Evolutionary conservation across 2,888 invertebrate genomes (phyloP).

Genomic region (Geotrupes spiniger): DNA sequence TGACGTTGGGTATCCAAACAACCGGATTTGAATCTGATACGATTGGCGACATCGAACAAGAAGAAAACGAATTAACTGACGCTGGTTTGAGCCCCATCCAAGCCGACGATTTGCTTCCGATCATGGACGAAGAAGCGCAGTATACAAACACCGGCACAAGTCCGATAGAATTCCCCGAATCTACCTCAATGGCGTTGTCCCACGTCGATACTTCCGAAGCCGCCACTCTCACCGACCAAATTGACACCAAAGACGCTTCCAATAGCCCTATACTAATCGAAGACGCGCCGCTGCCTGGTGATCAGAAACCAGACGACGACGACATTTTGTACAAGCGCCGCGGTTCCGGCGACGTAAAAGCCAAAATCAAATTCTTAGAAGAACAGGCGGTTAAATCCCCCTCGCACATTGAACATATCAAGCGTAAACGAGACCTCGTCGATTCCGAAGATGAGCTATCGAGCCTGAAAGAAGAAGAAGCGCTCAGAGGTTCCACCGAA

Average conservation of each 20-base stretch:
- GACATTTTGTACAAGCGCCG: constrained; percentile 44
- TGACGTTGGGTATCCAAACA: constrained; percentile 45
- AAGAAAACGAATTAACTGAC: constrained; percentile 56
- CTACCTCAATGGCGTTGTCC: constrained; percentile 45
- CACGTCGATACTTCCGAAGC: constrained; percentile 55
- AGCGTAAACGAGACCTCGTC: constrained; percentile 41
- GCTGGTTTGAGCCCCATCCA: constrained; percentile 57
- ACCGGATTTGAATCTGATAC: constrained; percentile 52
- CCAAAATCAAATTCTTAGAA: constrained; percentile 56
- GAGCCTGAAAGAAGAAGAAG: constrained; percentile 48
- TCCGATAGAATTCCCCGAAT: constrained; percentile 53
- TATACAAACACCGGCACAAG: constrained; percentile 53
- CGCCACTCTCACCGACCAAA: constrained; percentile 53
- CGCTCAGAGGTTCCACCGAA: constrained; percentile 44
- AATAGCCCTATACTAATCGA: constrained; percentile 51
- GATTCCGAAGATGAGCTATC: constrained; percentile 50
- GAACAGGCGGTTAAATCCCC: constrained; percentile 48
- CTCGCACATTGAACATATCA: constrained; percentile 42
- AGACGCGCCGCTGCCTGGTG: constrained; percentile 7
- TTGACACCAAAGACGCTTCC: constrained; percentile 55
- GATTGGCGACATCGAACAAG: constrained; percentile 45
- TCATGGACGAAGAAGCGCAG: constrained; percentile 45
- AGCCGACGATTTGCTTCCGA: constrained; percentile 50
- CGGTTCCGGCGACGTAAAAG: constrained; percentile 56
- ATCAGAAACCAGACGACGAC: constrained; percentile 39